Evolutionary conservation across 1,140 invertebrate species (phyloP).

Genomic region (Bombus affinis): DNA sequence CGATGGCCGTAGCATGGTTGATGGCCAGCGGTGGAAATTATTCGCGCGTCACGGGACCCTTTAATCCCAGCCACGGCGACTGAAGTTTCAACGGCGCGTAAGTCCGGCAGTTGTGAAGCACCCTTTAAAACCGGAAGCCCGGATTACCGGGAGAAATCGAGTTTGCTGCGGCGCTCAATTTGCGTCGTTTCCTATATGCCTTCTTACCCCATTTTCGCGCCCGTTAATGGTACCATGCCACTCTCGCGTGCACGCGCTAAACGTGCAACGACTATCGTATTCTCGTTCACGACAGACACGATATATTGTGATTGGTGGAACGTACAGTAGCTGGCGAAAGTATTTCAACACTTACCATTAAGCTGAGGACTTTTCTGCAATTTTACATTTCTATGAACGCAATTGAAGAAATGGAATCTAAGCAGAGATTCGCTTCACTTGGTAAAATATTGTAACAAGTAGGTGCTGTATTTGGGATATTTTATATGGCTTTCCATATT

Average conservation of each 20-base stretch:
- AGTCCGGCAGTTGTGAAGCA: constrained; percentile 52
- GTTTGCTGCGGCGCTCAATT: constrained; percentile 79
- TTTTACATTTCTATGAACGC: too few species aligned
- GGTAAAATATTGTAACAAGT: too few species aligned
- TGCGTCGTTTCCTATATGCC: constrained; percentile 82
- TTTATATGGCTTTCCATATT: too few species aligned
- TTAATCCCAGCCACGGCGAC: constrained; percentile 67
- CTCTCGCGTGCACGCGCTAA: background rate
- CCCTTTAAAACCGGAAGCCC: constrained; percentile 76
- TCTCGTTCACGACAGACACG: too few species aligned
- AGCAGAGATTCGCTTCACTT: too few species aligned
- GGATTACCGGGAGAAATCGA: constrained; percentile 81
- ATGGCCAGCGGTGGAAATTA: constrained; percentile 61
- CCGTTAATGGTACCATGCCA: constrained; percentile 55
- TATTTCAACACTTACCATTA: too few species aligned
- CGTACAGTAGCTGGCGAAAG: too few species aligned
- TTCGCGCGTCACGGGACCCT: constrained; percentile 71
- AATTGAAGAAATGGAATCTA: too few species aligned
- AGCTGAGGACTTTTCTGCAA: too few species aligned
- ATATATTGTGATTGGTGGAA: too few species aligned
- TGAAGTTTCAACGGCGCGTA: constrained; percentile 48
- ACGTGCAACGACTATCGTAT: too few species aligned
- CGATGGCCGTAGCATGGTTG: constrained; percentile 24
- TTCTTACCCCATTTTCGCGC: constrained; percentile 77
- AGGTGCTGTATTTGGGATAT: too few species aligned